Evolutionary conservation across 1,140 invertebrate species (phyloP).

Genomic region (Amyelois transitella): DNA sequence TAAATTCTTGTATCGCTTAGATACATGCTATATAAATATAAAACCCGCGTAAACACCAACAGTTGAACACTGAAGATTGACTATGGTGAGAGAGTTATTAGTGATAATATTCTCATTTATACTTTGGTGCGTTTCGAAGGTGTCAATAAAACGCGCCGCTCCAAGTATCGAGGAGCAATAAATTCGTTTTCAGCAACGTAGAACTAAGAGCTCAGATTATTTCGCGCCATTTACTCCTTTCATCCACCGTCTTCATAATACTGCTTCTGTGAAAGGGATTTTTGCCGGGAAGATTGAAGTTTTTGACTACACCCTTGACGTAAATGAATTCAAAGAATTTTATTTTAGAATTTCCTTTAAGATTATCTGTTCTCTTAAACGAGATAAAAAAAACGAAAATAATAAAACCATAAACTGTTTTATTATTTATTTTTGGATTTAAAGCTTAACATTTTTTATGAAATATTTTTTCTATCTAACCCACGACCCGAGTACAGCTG

Average conservation of each 20-base stretch:
- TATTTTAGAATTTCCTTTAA: constrained; percentile 14
- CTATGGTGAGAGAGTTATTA: no score
- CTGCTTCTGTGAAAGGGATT: constrained; percentile 47
- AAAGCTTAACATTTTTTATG: no score
- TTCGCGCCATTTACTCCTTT: constrained; percentile 72
- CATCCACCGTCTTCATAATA: constrained; percentile 64
- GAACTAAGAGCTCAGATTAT: constrained; percentile 70
- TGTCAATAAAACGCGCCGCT: constrained; percentile 57
- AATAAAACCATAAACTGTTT: no score
- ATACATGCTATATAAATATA: no score
- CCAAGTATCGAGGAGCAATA: constrained; percentile 62
- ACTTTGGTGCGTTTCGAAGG: constrained; percentile 46
- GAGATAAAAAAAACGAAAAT: no score
- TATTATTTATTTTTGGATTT: no score
- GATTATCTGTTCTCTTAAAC: no score
- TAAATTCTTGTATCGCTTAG: no score
- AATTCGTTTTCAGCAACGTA: constrained; percentile 67
- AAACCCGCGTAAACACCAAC: no score
- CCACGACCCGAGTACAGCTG: no score
- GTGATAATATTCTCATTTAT: constrained; percentile 6
- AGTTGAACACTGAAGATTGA: no score
- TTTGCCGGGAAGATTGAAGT: constrained; percentile 51
- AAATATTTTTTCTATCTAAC: no score
- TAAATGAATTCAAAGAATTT: constrained; percentile 44
- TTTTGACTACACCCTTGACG: constrained; percentile 41